These are phyloP conservation scores for Crossocerus cetratus DNA, from an alignment of 2,888 invertebrate species.

Conservation along the genomic window DNA sequence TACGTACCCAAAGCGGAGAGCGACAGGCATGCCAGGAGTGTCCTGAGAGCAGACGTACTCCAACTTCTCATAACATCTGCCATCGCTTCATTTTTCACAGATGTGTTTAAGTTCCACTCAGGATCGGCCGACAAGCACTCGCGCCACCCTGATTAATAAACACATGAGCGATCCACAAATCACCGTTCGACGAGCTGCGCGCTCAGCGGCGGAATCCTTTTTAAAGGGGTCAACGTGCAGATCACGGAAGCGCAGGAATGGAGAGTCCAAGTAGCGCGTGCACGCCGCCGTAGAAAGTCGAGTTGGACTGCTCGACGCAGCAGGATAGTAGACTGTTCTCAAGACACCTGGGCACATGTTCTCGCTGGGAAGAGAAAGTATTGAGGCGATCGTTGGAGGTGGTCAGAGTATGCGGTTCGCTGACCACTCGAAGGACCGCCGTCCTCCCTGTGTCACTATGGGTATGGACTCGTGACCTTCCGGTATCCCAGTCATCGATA, in stretches of 20 bases:
- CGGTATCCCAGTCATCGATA: conserved; percentile 19
- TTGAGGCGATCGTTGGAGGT: conserved; percentile 13
- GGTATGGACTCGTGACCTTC: conserved; percentile 35
- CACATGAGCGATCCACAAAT: neutral
- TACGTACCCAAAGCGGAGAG: conserved; percentile 46
- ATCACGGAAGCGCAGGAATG: conserved; percentile 23
- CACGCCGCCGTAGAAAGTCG: conserved; percentile 48
- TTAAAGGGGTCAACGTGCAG: neutral
- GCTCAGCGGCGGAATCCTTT: neutral
- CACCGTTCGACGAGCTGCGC: neutral
- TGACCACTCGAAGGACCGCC: conserved; percentile 5
- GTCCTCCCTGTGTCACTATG: conserved; percentile 17
- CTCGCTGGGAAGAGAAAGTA: conserved; percentile 46
- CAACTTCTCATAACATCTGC: conserved; percentile 55
- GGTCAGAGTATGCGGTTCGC: neutral
- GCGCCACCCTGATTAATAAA: neutral
- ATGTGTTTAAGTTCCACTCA: neutral
- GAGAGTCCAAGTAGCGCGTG: conserved; percentile 27
- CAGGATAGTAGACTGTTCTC: conserved; percentile 36
- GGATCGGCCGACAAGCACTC: neutral
- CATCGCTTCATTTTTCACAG: conserved; percentile 57
- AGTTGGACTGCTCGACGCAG: conserved; percentile 25
- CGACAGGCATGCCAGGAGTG: conserved; percentile 40
- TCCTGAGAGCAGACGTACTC: conserved; percentile 43
- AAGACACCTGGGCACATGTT: conserved; percentile 39